Conservation (phyloP, 2,888 invertebrate species). For the Drosophila mimica region DNA sequence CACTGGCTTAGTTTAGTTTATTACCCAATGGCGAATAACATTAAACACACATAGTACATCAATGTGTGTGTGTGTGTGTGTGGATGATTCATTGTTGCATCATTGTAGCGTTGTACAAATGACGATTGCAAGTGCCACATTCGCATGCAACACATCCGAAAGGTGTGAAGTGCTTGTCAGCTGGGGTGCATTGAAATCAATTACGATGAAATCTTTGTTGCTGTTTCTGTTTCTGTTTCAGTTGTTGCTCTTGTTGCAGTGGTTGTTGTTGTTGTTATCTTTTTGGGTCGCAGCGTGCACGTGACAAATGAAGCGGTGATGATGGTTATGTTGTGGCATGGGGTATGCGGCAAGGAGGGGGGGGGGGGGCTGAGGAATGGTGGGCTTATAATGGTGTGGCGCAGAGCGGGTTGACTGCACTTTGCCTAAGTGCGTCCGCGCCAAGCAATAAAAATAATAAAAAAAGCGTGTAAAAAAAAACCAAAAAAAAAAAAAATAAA, state of each 20-base stretch:
- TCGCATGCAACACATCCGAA: conserved; percentile 26
- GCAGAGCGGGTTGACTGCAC: conserved; percentile 58
- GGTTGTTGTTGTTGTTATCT: conserved; percentile 45
- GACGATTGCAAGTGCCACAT: conserved; percentile 37
- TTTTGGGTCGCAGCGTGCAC: conserved; percentile 62
- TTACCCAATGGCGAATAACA: background rate
- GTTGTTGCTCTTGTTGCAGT: background rate
- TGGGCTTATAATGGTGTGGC: background rate
- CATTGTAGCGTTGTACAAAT: background rate
- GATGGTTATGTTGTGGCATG: conserved; percentile 17
- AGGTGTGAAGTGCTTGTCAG: conserved; percentile 47
- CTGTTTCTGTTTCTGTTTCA: background rate
- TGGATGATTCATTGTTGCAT: background rate
- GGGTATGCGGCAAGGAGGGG: background rate
- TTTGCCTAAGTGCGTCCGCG: conserved; percentile 67
- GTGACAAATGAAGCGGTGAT: conserved; percentile 55
- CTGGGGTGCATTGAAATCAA: conserved; percentile 52
- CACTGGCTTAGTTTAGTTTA: background rate
- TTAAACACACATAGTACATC: background rate
- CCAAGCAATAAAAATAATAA: conserved; percentile 62
- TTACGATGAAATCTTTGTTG: conserved; percentile 62
- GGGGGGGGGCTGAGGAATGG: background rate
- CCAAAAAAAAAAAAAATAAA: background rate
- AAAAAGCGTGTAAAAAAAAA: conserved; percentile 11
- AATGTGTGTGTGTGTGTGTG: background rate